Percentiles rank a stretch among this genome's conserved stretches.
Evolutionary conservation across 2,113 vertebrate genomes (phyloP).

Genomic region (Melanostigma gelatinosum): DNA sequence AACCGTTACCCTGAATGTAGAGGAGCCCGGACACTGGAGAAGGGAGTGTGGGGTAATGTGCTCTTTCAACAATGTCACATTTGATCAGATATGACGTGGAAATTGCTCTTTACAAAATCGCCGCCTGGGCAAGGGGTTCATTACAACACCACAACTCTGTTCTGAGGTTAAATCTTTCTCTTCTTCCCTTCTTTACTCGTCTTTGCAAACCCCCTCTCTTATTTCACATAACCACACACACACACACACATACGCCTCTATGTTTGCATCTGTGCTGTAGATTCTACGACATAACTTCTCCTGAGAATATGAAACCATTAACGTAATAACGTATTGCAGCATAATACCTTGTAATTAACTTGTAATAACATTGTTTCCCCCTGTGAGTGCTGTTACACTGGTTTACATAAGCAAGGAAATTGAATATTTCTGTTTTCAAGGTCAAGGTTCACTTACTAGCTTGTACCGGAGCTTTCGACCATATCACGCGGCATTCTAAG

Average conservation of each 20-base stretch:
- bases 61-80: slow-evolving; percentile 55
- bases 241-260: background rate
- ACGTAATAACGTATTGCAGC: background rate
- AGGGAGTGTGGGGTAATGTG: slow-evolving; percentile 6
- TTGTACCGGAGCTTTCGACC: background rate
- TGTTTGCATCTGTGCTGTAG: background rate
- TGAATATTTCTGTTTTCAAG: background rate
- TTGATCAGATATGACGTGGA: slow-evolving; percentile 69
- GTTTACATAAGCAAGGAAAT: background rate
- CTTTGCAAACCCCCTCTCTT: slow-evolving; percentile 15
- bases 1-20: background rate
- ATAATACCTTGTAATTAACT: background rate
- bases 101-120: slow-evolving; percentile 62
- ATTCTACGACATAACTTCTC: background rate
- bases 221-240: slow-evolving; percentile 41
- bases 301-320: slow-evolving; percentile 1
- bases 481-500: background rate
- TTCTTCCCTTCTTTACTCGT: slow-evolving; percentile 14
- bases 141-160: slow-evolving; percentile 44
- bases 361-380: background rate
- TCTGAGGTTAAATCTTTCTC: slow-evolving; percentile 40
- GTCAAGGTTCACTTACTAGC: background rate
- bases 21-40: slow-evolving; percentile 42
- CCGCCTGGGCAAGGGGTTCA: slow-evolving; percentile 38
- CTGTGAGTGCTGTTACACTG: background rate